phyloP scores from a whole-genome alignment of 2,113 vertebrate genomes.

The Eretmodus cyanostictus region DNA sequence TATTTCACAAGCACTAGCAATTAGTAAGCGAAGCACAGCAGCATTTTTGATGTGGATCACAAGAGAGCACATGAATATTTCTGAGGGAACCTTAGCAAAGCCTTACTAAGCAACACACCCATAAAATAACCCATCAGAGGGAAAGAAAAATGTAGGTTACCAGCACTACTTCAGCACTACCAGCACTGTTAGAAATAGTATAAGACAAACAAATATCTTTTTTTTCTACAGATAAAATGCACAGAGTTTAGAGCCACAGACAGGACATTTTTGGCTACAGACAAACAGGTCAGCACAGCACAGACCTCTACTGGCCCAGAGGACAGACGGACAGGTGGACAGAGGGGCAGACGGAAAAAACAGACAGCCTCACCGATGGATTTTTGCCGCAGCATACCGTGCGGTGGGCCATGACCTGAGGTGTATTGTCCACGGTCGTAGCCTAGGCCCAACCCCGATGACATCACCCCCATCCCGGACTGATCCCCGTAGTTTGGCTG shows the following conservation, averaged over 20 bases:
- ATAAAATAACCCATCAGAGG: not conserved
- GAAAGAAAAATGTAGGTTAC: not conserved
- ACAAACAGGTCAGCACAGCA: conserved; percentile 49
- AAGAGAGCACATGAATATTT: not conserved
- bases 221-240: not conserved
- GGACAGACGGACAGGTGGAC: conserved; percentile 60
- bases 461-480: conserved; percentile 70
- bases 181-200: not conserved
- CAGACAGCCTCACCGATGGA: conserved; percentile 86
- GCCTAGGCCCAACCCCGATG: conserved; percentile 72
- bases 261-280: conserved; percentile 13
- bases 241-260: conserved; percentile 1
- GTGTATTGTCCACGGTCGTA: conserved; percentile 82
- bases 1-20: conserved; percentile 3
- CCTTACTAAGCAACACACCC: not conserved
- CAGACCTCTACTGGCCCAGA: conserved; percentile 21
- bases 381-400: conserved; percentile 87
- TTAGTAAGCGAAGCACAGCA: not conserved
- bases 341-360: conserved; percentile 58
- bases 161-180: not conserved
- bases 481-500: conserved; percentile 80
- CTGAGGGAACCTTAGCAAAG: not conserved
- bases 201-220: not conserved
- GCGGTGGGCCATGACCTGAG: conserved; percentile 74
- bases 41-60: not conserved